Conservation (phyloP, 2,888 invertebrate genomes). For the Frankliniella intonsa region DNA sequence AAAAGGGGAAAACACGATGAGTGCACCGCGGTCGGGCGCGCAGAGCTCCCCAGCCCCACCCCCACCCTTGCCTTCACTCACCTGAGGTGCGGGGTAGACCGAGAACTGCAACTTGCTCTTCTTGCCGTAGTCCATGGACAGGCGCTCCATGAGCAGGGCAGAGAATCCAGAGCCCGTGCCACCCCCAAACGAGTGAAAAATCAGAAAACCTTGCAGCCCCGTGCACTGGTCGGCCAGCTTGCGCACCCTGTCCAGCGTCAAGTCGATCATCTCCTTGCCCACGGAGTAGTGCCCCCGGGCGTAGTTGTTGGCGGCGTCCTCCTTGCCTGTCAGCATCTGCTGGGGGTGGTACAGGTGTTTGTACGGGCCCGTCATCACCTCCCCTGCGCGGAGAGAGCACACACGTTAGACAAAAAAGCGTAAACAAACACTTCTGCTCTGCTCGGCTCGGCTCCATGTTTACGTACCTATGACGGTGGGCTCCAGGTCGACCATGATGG, state of each 20-base stretch:
- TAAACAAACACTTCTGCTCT: background rate
- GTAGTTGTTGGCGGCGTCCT: constrained; percentile 66
- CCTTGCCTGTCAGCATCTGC: constrained; percentile 63
- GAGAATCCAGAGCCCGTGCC: constrained; percentile 63
- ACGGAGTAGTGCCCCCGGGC: constrained; percentile 65
- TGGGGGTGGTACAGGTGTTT: constrained; percentile 62
- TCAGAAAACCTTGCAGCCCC: constrained; percentile 56
- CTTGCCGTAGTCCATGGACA: constrained; percentile 63
- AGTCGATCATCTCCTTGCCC: constrained; percentile 57
- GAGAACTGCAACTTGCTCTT: constrained; percentile 62
- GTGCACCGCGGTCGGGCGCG: background rate
- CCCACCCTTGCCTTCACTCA: constrained; percentile 37
- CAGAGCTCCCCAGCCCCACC: background rate
- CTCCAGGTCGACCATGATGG: constrained; percentile 64
- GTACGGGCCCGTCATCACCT: constrained; percentile 51
- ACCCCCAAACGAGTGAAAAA: constrained; percentile 60
- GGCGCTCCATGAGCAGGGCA: constrained; percentile 60
- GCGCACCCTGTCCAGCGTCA: constrained; percentile 53
- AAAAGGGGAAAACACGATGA: background rate
- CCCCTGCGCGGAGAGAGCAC: constrained; percentile 43
- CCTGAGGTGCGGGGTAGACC: constrained; percentile 61
- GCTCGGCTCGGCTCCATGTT: background rate
- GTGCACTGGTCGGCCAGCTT: constrained; percentile 55
- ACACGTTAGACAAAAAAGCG: background rate
- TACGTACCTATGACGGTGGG: constrained; percentile 64